Evolutionary conservation across 2,113 vertebrate genomes (phyloP).

Genomic region (Sorex fumeus): DNA sequence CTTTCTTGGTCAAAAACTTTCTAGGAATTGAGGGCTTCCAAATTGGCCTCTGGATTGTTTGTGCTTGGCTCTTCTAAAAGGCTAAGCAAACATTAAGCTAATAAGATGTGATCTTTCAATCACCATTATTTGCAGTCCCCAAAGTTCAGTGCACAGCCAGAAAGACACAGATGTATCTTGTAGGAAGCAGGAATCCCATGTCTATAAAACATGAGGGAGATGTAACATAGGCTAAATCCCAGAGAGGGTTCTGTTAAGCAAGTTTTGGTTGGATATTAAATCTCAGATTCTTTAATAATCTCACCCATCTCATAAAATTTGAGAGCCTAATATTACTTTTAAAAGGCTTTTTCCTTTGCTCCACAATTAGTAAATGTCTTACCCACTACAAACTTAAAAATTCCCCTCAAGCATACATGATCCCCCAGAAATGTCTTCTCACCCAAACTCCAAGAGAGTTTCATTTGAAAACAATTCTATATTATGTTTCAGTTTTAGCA

Average conservation of each 20-base stretch:
- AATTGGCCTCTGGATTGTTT: conserved; percentile 74
- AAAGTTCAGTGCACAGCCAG: conserved; percentile 68
- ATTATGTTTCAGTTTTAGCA: background rate
- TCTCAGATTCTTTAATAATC: conserved; percentile 1
- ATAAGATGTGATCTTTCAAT: conserved; percentile 81
- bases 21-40: conserved; percentile 66
- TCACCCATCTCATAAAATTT: background rate
- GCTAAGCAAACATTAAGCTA: conserved; percentile 78
- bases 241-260: conserved; percentile 19
- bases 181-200: conserved; percentile 59
- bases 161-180: conserved; percentile 56
- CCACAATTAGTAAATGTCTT: conserved; percentile 1
- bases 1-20: conserved; percentile 69
- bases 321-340: background rate
- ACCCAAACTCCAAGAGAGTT: background rate
- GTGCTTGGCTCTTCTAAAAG: conserved; percentile 70
- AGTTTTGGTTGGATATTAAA: background rate
- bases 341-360: background rate
- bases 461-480: background rate
- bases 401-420: background rate
- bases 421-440: background rate
- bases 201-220: conserved; percentile 58
- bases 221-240: conserved; percentile 23
- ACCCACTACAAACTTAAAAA: background rate
- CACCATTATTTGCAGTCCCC: conserved; percentile 71